Evolutionary conservation across 2,797 vertebrate genomes (phyloP), one percentile per base, ranked within the genome.

Genomic region (Adrianichthys oophorus): DNA sequence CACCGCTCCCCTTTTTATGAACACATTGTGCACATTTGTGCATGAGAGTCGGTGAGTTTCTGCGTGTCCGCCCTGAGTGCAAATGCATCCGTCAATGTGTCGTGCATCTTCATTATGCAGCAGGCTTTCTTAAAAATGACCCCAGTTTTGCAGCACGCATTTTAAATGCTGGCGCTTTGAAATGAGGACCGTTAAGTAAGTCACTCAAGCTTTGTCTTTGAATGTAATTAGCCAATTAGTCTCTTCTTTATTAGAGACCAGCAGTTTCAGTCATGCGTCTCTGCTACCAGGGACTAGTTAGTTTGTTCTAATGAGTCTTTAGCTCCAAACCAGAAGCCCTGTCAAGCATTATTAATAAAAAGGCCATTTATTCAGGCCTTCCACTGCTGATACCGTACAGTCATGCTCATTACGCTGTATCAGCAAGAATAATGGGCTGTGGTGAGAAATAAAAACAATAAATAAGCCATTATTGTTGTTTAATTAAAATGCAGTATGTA

Each of bases 271-370:
- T 73, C 80, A 78, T 74, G 83, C 76, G 6, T 78, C 74, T 79
- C 70, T 42, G 72, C 84, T 90, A 83, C 84, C 60, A 82, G 87
- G 86, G 85, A 89, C 85, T 87, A 82, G 89, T 90, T 87, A 89
- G 78, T 65, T 72, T 62, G 70, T 74, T 73, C 83, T 88, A 89
- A 90, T 89, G 87, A 86, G 87, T 80, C 74, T 79, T 88, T 84
- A 83, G 83, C 83, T 84, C 69, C 85, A 56, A 76, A 87, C 82
- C 79, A 87, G 82, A 85, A 85, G 65, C 57, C 75, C 72, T 78
- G 70, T 86, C 83, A 83, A 87, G 84, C 76, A 72, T 83, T 90
- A 89, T 89, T 90, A 87, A 87, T 89, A 86, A 87, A 87, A 71
- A 86, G 71, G 72, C 77, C 80, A 79, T 86, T 87, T 85, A 72